phyloP scores from a whole-genome alignment of 2,797 vertebrate species.

The Naso thynnoides region DNA sequence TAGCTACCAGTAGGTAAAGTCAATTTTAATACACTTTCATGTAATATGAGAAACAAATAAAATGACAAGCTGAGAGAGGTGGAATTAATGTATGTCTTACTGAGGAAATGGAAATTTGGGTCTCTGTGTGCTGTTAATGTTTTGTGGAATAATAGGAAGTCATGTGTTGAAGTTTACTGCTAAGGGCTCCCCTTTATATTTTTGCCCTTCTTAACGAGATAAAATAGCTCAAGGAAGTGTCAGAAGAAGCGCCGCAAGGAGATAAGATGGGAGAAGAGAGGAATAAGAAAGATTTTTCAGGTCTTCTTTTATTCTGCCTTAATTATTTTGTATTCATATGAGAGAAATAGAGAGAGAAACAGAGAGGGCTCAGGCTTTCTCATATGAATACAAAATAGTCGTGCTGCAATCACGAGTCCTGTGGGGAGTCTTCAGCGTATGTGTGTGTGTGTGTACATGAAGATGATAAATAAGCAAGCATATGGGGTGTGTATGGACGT shows the following conservation, averaged over 20 bases:
- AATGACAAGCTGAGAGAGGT: slow-evolving; percentile 47
- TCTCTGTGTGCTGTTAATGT: slow-evolving; percentile 20
- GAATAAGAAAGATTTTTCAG: slow-evolving; percentile 55
- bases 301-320: slow-evolving; percentile 62
- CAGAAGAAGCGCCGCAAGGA: slow-evolving; percentile 59
- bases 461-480: slow-evolving; percentile 68
- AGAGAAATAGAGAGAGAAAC: slow-evolving; percentile 65
- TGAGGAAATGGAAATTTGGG: slow-evolving; percentile 29
- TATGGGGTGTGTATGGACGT: slow-evolving; percentile 32
- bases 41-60: slow-evolving; percentile 23
- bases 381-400: slow-evolving; percentile 74
- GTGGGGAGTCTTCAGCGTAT: slow-evolving; percentile 64
- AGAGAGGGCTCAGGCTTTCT: slow-evolving; percentile 46
- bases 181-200: slow-evolving; percentile 62
- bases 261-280: slow-evolving; percentile 32
- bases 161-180: slow-evolving; percentile 67
- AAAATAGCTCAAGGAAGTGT: slow-evolving; percentile 66
- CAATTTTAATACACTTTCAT: slow-evolving; percentile 18
- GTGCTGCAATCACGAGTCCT: slow-evolving; percentile 68
- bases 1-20: slow-evolving; percentile 7
- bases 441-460: slow-evolving; percentile 59
- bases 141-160: slow-evolving; percentile 51
- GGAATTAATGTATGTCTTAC: slow-evolving; percentile 4
- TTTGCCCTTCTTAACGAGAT: slow-evolving; percentile 61
- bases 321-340: slow-evolving; percentile 78